Evolutionary conservation across 2,797 vertebrate species (phyloP).

Genomic region (Vireo griseus): DNA sequence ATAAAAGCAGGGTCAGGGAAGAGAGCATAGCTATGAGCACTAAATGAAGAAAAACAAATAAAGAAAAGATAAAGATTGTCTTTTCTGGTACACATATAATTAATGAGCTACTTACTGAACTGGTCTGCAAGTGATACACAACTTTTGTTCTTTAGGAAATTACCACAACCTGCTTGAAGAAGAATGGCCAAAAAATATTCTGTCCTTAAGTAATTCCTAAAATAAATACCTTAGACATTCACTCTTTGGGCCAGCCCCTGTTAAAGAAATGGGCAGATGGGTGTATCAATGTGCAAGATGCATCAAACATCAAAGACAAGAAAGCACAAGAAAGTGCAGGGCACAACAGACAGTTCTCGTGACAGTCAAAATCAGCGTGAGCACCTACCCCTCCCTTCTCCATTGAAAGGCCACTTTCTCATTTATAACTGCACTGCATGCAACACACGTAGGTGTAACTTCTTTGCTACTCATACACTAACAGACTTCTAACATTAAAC

Average conservation of each 20-base stretch:
- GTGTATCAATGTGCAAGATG: not conserved
- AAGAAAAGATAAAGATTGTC: not conserved
- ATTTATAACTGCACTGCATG: not conserved
- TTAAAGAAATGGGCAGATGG: not conserved
- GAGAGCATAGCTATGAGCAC: not conserved
- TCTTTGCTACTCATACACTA: not conserved
- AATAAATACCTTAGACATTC: not conserved
- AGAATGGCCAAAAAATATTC: not conserved
- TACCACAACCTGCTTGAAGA: not conserved
- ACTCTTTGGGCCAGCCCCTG: not conserved
- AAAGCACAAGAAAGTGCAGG: not conserved
- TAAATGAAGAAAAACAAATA: not conserved
- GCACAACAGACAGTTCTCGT: not conserved
- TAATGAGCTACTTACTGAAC: not conserved
- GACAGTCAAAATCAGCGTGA: not conserved
- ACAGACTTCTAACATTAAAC: not conserved
- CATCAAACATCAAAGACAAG: not conserved
- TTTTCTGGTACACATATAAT: not conserved
- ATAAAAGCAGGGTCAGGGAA: not conserved
- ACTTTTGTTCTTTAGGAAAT: not conserved
- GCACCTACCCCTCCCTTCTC: not conserved
- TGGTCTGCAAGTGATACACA: not conserved
- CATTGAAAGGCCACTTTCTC: not conserved
- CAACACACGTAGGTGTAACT: fast-evolving
- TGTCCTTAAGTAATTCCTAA: not conserved